Conservation (phyloP, 2,888 invertebrate genomes). For the Pediacus dermestoides region DNA sequence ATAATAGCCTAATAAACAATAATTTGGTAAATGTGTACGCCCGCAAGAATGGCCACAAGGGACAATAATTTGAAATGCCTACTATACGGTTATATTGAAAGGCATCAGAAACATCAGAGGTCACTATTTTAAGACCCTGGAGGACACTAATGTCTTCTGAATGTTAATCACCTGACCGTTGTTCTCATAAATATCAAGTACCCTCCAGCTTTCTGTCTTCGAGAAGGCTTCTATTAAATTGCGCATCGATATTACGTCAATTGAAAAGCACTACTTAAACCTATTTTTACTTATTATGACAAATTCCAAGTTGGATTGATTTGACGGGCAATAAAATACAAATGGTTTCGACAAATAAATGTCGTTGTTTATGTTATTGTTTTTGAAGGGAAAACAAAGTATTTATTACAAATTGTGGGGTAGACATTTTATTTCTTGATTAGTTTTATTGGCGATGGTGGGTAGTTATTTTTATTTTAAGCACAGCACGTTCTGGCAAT, state of each 20-base stretch:
- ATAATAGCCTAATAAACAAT: slow-evolving; percentile 13
- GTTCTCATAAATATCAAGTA: slow-evolving; percentile 7
- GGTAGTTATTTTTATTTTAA: slow-evolving; percentile 19
- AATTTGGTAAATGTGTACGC: slow-evolving; percentile 10
- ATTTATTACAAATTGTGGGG: slow-evolving; percentile 3
- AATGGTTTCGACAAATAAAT: no score
- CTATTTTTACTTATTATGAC: no score
- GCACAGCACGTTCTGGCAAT: slow-evolving; percentile 19
- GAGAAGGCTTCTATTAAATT: no score
- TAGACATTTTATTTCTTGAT: slow-evolving; percentile 13
- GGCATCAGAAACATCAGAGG: slow-evolving; percentile 9
- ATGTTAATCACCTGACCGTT: slow-evolving; percentile 16
- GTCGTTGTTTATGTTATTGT: no score
- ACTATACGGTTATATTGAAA: slow-evolving; percentile 3
- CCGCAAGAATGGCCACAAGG: slow-evolving; percentile 8
- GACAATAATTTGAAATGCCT: slow-evolving; percentile 10
- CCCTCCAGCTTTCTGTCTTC: slow-evolving; percentile 6
- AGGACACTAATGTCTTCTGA: slow-evolving; percentile 18
- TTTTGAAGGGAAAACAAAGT: slow-evolving; percentile 12
- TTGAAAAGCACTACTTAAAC: no score
- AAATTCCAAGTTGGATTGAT: no score
- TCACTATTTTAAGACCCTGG: slow-evolving; percentile 16
- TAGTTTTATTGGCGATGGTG: slow-evolving; percentile 16
- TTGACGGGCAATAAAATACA: no score
- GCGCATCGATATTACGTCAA: no score